Evolutionary conservation across 2,113 vertebrate genomes (phyloP).

Genomic region (Ardeotis arabs): DNA sequence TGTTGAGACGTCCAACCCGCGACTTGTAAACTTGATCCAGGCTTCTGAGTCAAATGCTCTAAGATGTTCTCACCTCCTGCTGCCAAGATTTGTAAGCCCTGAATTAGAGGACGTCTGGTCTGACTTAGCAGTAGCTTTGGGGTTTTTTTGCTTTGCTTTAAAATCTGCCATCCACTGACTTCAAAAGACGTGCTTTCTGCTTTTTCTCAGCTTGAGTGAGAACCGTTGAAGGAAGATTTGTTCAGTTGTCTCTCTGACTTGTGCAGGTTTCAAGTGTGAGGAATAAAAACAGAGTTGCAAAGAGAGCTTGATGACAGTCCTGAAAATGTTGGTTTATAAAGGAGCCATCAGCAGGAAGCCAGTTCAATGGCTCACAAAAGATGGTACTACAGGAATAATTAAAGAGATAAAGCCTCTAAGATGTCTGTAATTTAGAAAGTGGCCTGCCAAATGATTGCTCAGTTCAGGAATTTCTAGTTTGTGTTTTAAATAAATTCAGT

Average conservation of each 20-base stretch:
- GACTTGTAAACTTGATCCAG: not conserved
- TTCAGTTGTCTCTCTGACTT: not conserved
- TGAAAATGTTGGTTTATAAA: not conserved
- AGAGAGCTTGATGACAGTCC: not conserved
- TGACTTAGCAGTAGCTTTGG: not conserved
- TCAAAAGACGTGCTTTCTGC: not conserved
- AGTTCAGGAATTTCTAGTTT: not conserved
- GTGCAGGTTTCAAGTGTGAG: not conserved
- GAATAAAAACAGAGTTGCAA: not conserved
- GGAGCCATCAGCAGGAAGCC: not conserved
- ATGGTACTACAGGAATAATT: not conserved
- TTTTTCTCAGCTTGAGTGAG: not conserved
- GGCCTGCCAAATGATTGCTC: not conserved
- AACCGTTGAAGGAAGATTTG: not conserved
- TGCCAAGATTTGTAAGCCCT: not conserved
- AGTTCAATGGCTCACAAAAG: not conserved
- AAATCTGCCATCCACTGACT: not conserved
- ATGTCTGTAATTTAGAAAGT: not conserved
- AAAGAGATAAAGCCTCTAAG: not conserved
- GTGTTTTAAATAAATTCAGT: not conserved
- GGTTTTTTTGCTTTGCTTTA: not conserved
- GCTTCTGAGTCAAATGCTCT: not conserved
- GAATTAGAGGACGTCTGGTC: not conserved
- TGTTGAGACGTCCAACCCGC: not conserved
- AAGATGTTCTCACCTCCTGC: not conserved